Evolutionary conservation across 2,888 invertebrate genomes (phyloP), one percentile per base, ranked within the genome.

Genomic region (Mesopsocus fuscifrons): DNA sequence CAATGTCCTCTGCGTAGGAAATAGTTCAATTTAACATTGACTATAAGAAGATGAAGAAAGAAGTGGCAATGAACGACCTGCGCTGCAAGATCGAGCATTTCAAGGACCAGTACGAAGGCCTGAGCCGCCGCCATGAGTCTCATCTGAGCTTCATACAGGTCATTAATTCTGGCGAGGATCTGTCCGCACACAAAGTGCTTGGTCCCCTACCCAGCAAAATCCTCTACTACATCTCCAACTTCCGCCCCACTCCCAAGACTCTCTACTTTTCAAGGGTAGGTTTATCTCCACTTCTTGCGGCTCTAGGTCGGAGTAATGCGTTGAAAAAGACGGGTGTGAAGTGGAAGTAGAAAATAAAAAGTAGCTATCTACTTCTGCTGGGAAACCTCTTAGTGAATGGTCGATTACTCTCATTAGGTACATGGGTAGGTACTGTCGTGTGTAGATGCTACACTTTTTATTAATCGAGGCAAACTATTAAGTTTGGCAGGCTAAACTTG

Each of bases 231-330:
- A 64, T 94, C 45, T 85, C 88, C 54, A 83, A 83, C 52, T 80
- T 88, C 56, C 81, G 80, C 51, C 75, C 83, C 2, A 67, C 77
- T 49, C 79, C 83, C 3, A 79, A 89, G 54, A 84, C 87, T 4
- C 71, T 92, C 48, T 94, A 88, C 59, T 77, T 94, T 54, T 87
- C 88, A 43, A 67, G 91, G 66, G 88, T 88, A 64, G 71, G 76
- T 66, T 34, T 20, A 26, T 23, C n/a, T n/a, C n/a, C n/a, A n/a
- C n/a, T n/a, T 34, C n/a, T 44, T 38, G n/a, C n/a, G n/a, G n/a
- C n/a, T n/a, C n/a, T n/a, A n/a, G n/a, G n/a, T n/a, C n/a, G n/a
- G n/a, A n/a, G n/a, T n/a, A n/a, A n/a, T n/a, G n/a, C n/a, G n/a
- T n/a, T n/a, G n/a, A n/a, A n/a, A n/a, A n/a, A n/a, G n/a, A n/a